These are phyloP conservation scores for Gadopsis marmoratus DNA, from an alignment of 2,797 vertebrate species.

Conservation along the genomic window DNA sequence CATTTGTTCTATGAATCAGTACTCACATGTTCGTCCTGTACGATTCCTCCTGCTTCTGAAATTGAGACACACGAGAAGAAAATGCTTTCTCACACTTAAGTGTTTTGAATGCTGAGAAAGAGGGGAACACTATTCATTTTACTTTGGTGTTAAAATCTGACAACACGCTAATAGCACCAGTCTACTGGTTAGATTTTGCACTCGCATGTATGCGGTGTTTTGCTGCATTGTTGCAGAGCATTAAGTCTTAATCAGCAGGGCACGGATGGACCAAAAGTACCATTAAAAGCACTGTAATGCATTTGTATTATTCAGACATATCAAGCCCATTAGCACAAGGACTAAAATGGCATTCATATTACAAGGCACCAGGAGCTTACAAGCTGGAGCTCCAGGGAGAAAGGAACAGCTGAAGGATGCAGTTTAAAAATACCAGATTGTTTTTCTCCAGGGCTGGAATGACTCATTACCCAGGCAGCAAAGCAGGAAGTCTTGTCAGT, in stretches of 20 bases:
- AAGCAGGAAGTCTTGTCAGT: slow-evolving; percentile 80
- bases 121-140: too few species aligned
- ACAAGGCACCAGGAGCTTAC: slow-evolving; percentile 71
- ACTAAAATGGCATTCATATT: slow-evolving; percentile 68
- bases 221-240: slow-evolving; percentile 26
- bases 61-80: not conserved
- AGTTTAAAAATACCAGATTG: slow-evolving; percentile 85
- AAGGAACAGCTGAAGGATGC: slow-evolving; percentile 79
- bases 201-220: slow-evolving; percentile 21
- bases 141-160: slow-evolving; percentile 18
- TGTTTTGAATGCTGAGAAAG: too few species aligned
- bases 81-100: not conserved
- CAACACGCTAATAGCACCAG: slow-evolving; percentile 12
- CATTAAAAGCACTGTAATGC: slow-evolving; percentile 64
- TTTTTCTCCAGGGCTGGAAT: slow-evolving; percentile 81
- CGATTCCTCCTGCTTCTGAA: not conserved
- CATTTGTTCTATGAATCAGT: not conserved
- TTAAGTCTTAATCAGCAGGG: slow-evolving; percentile 57
- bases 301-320: slow-evolving; percentile 70
- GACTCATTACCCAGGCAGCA: slow-evolving; percentile 84
- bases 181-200: slow-evolving; percentile 23
- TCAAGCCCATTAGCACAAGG: slow-evolving; percentile 70
- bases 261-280: slow-evolving; percentile 47
- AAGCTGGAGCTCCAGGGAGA: slow-evolving; percentile 66
- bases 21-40: not conserved